phyloP scores from a whole-genome alignment of 1,140 invertebrate species.

The Delia radicum region DNA sequence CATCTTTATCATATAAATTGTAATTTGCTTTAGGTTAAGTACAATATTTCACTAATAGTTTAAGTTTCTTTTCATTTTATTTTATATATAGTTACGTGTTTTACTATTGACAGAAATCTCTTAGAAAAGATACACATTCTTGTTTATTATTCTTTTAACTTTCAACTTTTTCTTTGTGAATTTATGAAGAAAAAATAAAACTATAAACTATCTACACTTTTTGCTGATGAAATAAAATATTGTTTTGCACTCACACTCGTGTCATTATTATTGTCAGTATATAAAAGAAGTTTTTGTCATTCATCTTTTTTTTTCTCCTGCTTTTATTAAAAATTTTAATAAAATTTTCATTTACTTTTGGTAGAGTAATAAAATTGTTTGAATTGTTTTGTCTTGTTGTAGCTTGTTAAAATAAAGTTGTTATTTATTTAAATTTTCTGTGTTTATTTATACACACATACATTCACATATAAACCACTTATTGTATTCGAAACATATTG shows the following conservation, averaged over 20 bases:
- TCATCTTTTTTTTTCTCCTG: too few relatives aligned
- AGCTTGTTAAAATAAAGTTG: not conserved
- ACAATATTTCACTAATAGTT: slow-evolving; percentile 16
- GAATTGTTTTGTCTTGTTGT: not conserved
- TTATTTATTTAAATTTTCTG: not conserved
- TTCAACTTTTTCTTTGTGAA: not conserved
- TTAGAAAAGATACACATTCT: not conserved
- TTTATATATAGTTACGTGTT: not conserved
- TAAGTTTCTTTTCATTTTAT: not conserved
- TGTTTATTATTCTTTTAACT: slow-evolving; percentile 2
- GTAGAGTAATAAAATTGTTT: slow-evolving; percentile 15
- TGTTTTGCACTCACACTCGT: too few relatives aligned
- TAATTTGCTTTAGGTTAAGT: slow-evolving; percentile 12
- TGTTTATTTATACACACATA: not conserved
- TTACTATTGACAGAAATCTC: not conserved
- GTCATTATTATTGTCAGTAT: too few relatives aligned
- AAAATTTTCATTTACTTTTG: slow-evolving; percentile 19
- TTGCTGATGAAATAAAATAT: not conserved
- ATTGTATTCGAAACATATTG: not conserved
- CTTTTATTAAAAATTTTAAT: slow-evolving; percentile 17
- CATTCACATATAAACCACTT: not conserved
- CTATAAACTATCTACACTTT: not conserved
- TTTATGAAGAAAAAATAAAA: not conserved
- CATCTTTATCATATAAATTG: not conserved
- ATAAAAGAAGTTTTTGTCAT: too few relatives aligned